phyloP scores from a whole-genome alignment of 1,140 invertebrate genomes.

The Scaptomyza graminum region DNA sequence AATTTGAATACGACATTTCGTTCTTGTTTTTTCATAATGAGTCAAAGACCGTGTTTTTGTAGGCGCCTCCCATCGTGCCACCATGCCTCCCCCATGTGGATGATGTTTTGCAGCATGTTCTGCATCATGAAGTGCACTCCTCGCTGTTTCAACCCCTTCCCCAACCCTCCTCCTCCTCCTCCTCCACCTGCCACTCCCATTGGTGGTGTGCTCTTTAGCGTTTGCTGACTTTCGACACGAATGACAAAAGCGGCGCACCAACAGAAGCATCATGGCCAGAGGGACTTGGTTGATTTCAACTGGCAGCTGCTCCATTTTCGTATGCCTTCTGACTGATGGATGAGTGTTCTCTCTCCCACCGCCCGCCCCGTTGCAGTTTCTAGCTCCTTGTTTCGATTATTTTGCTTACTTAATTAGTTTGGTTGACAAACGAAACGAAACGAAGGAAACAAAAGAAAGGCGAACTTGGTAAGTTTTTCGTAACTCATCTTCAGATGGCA shows the following conservation, averaged over 20 bases:
- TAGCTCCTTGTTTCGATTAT: slow-evolving; percentile 52
- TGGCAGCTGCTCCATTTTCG: slow-evolving; percentile 66
- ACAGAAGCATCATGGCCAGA: slow-evolving; percentile 19
- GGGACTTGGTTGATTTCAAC: slow-evolving; percentile 21
- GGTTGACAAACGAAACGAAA: neutral
- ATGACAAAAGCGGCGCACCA: slow-evolving; percentile 32
- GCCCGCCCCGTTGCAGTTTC: neutral
- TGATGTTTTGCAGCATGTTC: slow-evolving; percentile 39
- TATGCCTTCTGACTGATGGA: slow-evolving; percentile 27
- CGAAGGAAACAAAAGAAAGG: slow-evolving; percentile 15
- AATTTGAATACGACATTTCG: neutral
- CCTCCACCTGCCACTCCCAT: neutral
- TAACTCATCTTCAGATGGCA: slow-evolving; percentile 16
- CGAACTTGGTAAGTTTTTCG: slow-evolving; percentile 34
- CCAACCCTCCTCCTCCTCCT: neutral
- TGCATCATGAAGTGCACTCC: slow-evolving; percentile 45
- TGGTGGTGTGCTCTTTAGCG: slow-evolving; percentile 69
- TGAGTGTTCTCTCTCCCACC: neutral
- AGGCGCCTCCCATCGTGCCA: slow-evolving; percentile 13
- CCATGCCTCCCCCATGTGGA: neutral
- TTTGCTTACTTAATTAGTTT: slow-evolving; percentile 52
- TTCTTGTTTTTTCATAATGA: slow-evolving; percentile 25
- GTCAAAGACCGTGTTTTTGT: slow-evolving; percentile 47
- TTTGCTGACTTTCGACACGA: slow-evolving; percentile 71
- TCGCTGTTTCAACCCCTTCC: neutral